Evolutionary conservation across 1,140 invertebrate genomes (phyloP).

Genomic region (Geopemphigus sp.): DNA sequence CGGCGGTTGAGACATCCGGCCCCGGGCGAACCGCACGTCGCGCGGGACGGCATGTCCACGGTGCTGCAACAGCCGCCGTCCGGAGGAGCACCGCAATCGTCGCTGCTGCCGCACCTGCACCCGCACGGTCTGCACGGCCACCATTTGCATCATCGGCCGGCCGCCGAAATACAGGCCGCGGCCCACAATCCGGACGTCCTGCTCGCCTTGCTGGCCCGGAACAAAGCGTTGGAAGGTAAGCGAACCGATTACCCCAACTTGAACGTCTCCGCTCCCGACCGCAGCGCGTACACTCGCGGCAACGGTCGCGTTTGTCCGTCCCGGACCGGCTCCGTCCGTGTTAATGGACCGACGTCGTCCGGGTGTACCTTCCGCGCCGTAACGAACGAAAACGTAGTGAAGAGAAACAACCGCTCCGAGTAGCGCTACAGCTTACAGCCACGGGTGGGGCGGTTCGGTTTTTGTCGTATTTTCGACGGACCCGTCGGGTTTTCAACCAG

Average conservation of each 20-base stretch:
- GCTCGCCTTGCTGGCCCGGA: conserved; percentile 76
- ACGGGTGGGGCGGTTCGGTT: too few species aligned
- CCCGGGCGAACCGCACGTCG: neutral
- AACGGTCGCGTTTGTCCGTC: too few species aligned
- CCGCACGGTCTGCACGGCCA: conserved; percentile 53
- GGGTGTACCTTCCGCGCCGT: too few species aligned
- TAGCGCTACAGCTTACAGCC: too few species aligned
- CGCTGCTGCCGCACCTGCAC: conserved; percentile 54
- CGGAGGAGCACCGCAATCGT: conserved; percentile 53
- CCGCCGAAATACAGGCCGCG: conserved; percentile 57
- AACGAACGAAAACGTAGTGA: too few species aligned
- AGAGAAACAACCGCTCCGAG: too few species aligned
- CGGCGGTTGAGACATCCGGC: neutral
- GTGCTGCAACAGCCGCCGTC: conserved; percentile 50
- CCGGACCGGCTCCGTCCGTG: too few species aligned
- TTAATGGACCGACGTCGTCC: too few species aligned
- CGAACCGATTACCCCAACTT: neutral
- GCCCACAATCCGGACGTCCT: conserved; percentile 74
- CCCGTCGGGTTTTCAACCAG: too few species aligned
- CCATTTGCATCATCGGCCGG: conserved; percentile 57
- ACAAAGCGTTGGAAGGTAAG: conserved; percentile 84
- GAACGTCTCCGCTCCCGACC: too few species aligned
- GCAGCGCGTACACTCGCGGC: too few species aligned
- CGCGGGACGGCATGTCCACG: conserved; percentile 33
- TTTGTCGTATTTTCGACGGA: too few species aligned